Evolutionary conservation across 1,140 invertebrate genomes (phyloP), one percentile per base, ranked within the genome.

Genomic region (Akabosia matsudoensis): DNA sequence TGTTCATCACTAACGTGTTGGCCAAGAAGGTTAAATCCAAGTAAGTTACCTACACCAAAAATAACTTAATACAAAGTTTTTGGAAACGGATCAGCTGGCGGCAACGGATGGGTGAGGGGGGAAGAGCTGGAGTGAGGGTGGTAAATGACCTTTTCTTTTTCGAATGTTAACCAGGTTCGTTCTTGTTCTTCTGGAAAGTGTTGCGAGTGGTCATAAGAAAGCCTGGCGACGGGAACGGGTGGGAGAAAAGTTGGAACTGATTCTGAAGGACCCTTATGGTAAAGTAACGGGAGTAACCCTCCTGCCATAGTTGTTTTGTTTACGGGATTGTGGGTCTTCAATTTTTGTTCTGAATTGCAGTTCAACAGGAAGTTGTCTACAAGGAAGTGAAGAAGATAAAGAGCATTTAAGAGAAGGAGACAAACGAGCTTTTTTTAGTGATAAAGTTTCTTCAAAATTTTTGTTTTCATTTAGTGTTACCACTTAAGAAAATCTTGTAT

Each of bases 211-310:
- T 14, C 92, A 94, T 81, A 88, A 86, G 80, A 86, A 89, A 37
- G 88, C 88, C 54, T 82, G 83, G 73, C 87, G 90, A 34, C 86
- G 93, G 72, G 91, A 92, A 77, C 87, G 92, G 79, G 82, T 91
- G 33, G 91, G 84, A 7, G 93, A 94, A 37, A 94, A 94, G 87
- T 78, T 93, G 34, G 93, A 94, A 85, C 77, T 90, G 2, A 84
- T 93, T 64, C 80, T 83, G 70, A 93, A 90, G 83, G 93, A 95
- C 87, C 93, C 93, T 14, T 91, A 85, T 75, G 89, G 92, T 93
- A 87, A 90, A n/a, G n/a, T n/a, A n/a, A n/a, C n/a, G n/a, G n/a
- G n/a, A n/a, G n/a, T n/a, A n/a, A n/a, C n/a, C n/a, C n/a, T n/a
- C n/a, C n/a, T n/a, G n/a, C n/a, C n/a, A n/a, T n/a, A n/a, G n/a